Evolutionary conservation across 2,797 vertebrate genomes (phyloP).

Genomic region (Lacerta agilis): DNA sequence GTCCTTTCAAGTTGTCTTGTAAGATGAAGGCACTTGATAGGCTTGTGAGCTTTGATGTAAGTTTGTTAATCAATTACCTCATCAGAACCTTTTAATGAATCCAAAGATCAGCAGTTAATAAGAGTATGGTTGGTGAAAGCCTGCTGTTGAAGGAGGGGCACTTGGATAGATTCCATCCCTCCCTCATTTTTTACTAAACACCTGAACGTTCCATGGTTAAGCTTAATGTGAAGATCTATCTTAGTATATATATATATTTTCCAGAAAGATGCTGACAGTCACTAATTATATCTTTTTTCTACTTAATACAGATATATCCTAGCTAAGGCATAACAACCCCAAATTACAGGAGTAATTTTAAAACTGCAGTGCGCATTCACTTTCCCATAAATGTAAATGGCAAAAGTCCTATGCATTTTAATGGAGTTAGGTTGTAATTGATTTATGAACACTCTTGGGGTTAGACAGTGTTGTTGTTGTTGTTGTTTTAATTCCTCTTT

Average conservation of each 20-base stretch:
- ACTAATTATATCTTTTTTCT: background rate
- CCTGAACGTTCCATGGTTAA: background rate
- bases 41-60: background rate
- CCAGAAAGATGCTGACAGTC: background rate
- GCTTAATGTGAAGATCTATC: background rate
- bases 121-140: background rate
- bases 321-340: constrained; percentile 17
- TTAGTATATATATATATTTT: background rate
- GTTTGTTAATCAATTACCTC: background rate
- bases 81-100: background rate
- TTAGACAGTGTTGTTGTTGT: background rate
- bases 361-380: background rate
- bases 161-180: background rate
- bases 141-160: background rate
- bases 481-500: background rate
- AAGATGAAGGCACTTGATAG: background rate
- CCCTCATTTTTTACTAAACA: background rate
- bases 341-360: background rate
- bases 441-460: background rate
- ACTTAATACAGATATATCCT: constrained; percentile 35
- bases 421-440: background rate
- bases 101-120: constrained; percentile 2
- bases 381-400: background rate
- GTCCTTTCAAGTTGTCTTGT: background rate
- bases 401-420: background rate